These are phyloP conservation scores for Mythimna lalbum DNA, from an alignment of 2,888 invertebrate species.

Conservation along the genomic window DNA sequence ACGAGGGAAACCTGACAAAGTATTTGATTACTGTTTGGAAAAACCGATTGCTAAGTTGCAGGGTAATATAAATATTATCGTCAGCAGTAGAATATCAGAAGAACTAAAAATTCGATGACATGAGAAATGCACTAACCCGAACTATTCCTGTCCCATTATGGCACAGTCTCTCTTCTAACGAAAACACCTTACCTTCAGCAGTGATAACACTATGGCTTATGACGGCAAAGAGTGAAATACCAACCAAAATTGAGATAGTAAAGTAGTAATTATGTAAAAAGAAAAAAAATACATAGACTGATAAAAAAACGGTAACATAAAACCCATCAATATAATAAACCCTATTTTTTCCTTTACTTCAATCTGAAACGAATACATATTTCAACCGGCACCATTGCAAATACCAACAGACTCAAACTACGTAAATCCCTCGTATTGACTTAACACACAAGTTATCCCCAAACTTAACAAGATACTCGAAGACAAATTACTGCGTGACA, in stretches of 20 bases:
- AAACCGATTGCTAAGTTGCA: too few species aligned
- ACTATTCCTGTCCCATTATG: too few species aligned
- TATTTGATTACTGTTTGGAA: too few species aligned
- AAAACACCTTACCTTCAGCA: too few species aligned
- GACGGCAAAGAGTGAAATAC: not conserved
- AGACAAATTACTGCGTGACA: slow-evolving; percentile 62
- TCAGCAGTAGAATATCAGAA: too few species aligned
- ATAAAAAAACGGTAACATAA: too few species aligned
- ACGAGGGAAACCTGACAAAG: too few species aligned
- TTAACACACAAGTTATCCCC: slow-evolving; percentile 42
- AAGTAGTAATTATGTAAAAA: not conserved
- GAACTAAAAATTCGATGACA: too few species aligned
- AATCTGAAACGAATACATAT: not conserved
- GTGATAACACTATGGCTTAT: too few species aligned
- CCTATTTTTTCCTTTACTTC: not conserved
- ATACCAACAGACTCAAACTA: slow-evolving; percentile 2
- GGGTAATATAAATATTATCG: too few species aligned
- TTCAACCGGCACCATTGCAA: not conserved
- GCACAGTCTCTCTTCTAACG: too few species aligned
- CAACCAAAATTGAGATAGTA: not conserved
- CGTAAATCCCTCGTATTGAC: slow-evolving; percentile 33
- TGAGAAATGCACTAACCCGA: too few species aligned
- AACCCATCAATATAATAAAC: not conserved
- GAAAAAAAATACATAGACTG: not conserved
- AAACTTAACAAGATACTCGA: slow-evolving; percentile 50